A percentile compares a stretch with the other conserved stretches of the same genome.
phyloP scores from a whole-genome alignment of 2,888 invertebrate species.

The Megaustenia siamemsis region DNA sequence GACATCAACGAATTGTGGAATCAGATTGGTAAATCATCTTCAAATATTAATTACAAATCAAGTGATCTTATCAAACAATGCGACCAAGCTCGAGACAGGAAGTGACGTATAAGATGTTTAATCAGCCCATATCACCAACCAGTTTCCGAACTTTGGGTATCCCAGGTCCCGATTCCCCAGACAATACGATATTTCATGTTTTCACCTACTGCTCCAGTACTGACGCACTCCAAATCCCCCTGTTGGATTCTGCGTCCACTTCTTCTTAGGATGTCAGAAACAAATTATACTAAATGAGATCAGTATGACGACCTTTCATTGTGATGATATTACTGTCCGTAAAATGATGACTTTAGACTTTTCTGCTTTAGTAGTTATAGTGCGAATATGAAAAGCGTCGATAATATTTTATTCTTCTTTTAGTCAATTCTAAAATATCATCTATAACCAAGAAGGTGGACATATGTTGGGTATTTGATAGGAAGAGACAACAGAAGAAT shows the following conservation, averaged over 20 bases:
- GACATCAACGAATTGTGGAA: not conserved
- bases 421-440: too few relatives aligned
- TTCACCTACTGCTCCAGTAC: not conserved
- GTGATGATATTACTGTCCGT: not conserved
- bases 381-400: too few relatives aligned
- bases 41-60: conserved; percentile 33
- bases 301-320: not conserved
- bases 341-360: too few relatives aligned
- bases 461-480: too few relatives aligned
- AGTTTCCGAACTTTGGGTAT: not conserved
- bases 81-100: too few relatives aligned
- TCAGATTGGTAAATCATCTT: not conserved
- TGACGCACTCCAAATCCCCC: not conserved
- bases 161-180: not conserved
- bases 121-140: not conserved
- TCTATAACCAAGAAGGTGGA: too few relatives aligned
- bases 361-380: too few relatives aligned
- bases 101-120: not conserved
- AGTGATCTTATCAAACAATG: not conserved
- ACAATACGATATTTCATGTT: not conserved
- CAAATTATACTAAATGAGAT: not conserved
- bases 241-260: not conserved
- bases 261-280: not conserved
- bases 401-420: too few relatives aligned
- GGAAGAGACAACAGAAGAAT: too few relatives aligned